Percentiles rank a stretch among this genome's conserved stretches.
These are phyloP conservation scores for Leuciscus waleckii DNA, from an alignment of 2,797 vertebrate genomes.

Conservation along the genomic window DNA sequence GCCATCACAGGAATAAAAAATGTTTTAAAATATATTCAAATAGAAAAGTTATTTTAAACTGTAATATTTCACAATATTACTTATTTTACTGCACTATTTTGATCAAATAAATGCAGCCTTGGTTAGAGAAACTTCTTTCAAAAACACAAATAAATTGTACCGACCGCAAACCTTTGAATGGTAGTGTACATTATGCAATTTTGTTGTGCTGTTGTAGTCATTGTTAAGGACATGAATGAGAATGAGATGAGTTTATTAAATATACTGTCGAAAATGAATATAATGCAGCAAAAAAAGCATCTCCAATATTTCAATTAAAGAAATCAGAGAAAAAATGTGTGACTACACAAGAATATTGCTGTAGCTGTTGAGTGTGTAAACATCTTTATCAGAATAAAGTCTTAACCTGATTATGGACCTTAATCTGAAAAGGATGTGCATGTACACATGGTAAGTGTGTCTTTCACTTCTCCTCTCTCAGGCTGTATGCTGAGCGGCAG, in stretches of 20 bases:
- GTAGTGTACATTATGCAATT: not conserved
- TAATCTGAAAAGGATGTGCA: not conserved
- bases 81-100: not conserved
- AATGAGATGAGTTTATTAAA: not conserved
- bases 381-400: not conserved
- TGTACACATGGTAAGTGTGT: not conserved
- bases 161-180: not conserved
- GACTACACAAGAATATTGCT: not conserved
- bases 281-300: not conserved
- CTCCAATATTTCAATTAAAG: not conserved
- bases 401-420: not conserved
- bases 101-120: not conserved
- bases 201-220: not conserved
- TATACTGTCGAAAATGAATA: not conserved
- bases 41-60: not conserved
- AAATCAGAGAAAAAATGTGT: not conserved
- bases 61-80: not conserved
- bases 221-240: not conserved
- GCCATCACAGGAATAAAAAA: not conserved
- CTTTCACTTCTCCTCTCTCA: slow-evolving; percentile 64
- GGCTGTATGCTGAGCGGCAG: slow-evolving; percentile 86
- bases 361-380: not conserved
- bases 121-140: not conserved
- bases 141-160: not conserved
- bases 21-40: not conserved